Evolutionary conservation across 1,140 invertebrate species (phyloP).

Genomic region (Vanessa atalanta): DNA sequence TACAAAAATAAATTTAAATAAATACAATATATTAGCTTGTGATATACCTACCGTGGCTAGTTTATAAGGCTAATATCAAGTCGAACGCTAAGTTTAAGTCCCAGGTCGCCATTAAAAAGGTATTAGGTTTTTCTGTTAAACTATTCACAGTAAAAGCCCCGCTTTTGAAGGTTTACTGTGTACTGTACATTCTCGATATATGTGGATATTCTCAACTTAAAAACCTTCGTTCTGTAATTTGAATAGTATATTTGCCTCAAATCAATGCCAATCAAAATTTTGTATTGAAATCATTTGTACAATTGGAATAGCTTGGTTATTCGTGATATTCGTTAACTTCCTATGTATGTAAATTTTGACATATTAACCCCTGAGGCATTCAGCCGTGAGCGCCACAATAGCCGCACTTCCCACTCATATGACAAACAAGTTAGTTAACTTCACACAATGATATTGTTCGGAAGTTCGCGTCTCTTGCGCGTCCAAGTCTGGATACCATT

Average conservation of each 20-base stretch:
- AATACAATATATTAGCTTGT: too few relatives aligned
- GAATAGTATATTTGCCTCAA: neutral
- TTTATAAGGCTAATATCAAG: too few relatives aligned
- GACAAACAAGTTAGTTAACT: slow-evolving; percentile 61
- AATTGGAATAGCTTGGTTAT: slow-evolving; percentile 21
- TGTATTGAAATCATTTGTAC: neutral
- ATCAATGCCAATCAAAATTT: neutral
- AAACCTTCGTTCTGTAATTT: neutral
- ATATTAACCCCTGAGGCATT: slow-evolving; percentile 22
- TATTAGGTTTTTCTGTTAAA: too few relatives aligned
- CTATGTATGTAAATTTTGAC: slow-evolving; percentile 25
- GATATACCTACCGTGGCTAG: too few relatives aligned
- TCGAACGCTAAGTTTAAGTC: too few relatives aligned
- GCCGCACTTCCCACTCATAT: slow-evolving; percentile 35
- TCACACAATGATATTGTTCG: slow-evolving; percentile 58
- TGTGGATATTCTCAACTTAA: too few relatives aligned
- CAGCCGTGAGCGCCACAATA: slow-evolving; percentile 17
- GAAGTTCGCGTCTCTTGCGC: slow-evolving; percentile 45
- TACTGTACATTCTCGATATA: too few relatives aligned
- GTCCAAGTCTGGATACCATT: slow-evolving; percentile 49
- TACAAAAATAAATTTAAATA: too few relatives aligned
- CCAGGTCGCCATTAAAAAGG: too few relatives aligned
- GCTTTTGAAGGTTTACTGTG: too few relatives aligned
- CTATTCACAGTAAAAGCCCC: too few relatives aligned
- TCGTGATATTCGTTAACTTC: slow-evolving; percentile 18